Evolutionary conservation across 2,113 vertebrate species (phyloP).

Genomic region (Macroglossus sobrinus): DNA sequence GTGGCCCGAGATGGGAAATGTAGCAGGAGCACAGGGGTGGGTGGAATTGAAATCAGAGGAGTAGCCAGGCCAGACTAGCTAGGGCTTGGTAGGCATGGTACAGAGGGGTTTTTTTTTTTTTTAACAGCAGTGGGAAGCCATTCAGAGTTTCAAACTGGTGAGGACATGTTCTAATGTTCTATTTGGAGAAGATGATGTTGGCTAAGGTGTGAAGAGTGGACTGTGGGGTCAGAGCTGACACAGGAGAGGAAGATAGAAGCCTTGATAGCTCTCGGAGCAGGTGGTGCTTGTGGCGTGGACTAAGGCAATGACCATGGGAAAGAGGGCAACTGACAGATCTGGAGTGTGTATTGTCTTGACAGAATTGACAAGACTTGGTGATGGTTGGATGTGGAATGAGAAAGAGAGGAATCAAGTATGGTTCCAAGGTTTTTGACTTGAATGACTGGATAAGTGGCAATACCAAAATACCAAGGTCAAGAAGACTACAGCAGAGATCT

Average conservation of each 20-base stretch:
- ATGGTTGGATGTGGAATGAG: background rate
- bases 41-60: background rate
- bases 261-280: background rate
- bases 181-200: background rate
- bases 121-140: background rate
- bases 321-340: background rate
- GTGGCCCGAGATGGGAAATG: no score
- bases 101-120: background rate
- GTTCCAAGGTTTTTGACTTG: background rate
- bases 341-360: background rate
- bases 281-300: fast-evolving
- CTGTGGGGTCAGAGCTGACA: background rate
- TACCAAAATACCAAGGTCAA: background rate
- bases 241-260: background rate
- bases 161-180: background rate
- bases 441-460: background rate
- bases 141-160: background rate
- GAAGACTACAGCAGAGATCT: background rate
- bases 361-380: background rate
- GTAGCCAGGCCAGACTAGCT: background rate
- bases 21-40: background rate
- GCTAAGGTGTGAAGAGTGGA: background rate
- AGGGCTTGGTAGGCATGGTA: background rate
- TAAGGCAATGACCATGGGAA: background rate
- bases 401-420: background rate